A percentile compares a stretch with the other conserved stretches of the same genome.
Conservation (phyloP, 2,113 vertebrate species). For the Triplophysa siluroides region DNA sequence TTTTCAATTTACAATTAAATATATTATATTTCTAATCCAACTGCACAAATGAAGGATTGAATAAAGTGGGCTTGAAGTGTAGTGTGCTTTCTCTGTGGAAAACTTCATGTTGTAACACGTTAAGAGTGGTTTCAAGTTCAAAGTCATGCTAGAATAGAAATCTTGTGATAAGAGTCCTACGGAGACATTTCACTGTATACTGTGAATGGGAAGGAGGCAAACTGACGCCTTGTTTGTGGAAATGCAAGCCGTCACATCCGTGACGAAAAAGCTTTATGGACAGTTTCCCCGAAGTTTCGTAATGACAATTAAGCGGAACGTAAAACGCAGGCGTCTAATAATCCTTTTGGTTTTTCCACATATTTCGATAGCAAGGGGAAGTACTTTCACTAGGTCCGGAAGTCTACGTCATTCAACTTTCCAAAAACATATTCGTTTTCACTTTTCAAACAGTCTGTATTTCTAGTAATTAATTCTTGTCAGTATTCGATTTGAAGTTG, state of each 20-base stretch:
- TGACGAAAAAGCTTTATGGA: not conserved
- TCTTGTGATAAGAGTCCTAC: not conserved
- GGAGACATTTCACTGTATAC: not conserved
- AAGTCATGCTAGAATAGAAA: slow-evolving; percentile 4
- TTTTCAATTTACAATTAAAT: no score
- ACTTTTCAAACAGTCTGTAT: not conserved
- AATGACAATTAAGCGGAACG: not conserved
- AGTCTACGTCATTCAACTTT: slow-evolving; percentile 13
- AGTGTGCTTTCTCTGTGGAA: not conserved
- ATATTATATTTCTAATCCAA: no score
- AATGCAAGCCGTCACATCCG: not conserved
- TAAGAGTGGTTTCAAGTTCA: slow-evolving; percentile 13
- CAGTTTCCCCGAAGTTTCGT: not conserved
- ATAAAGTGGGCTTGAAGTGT: not conserved
- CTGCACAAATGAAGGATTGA: not conserved
- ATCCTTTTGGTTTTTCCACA: not conserved
- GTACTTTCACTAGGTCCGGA: not conserved
- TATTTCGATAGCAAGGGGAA: not conserved
- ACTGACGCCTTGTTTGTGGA: not conserved
- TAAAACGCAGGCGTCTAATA: not conserved
- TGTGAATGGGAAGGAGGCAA: not conserved
- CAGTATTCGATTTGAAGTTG: no score
- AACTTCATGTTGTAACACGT: slow-evolving; percentile 20
- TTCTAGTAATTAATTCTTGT: not conserved
- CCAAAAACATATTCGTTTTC: not conserved